Base-by-base conservation (phyloP, 2,797 vertebrate genomes). In the Ataeniobius toweri region DNA sequence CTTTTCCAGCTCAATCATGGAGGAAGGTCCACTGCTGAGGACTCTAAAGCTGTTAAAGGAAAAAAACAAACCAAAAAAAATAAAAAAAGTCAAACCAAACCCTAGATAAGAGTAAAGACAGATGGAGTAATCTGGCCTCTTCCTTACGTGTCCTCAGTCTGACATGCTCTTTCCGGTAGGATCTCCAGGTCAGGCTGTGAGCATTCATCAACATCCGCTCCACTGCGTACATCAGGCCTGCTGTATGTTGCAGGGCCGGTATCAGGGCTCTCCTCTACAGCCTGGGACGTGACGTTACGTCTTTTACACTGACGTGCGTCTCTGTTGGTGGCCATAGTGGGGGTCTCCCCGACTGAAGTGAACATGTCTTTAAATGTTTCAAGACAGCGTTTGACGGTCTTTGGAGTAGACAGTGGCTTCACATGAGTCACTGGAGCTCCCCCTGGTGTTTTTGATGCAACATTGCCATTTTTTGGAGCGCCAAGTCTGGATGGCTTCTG, bases 11-110 rank as follows among this genome's bases (percentile, higher is more conserved):
- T 87, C 83, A 69, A 96, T 85, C 89, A 95, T 89, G 63, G 93
- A 95, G 7, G 89, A 91, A 0, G 93, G 94, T 12, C 95, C 95
- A 83, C 95, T 96, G 79, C 16, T 87, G 18, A 91, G 53, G 50
- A 46, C 44, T 6, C 72, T 76, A 12, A 39, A 78, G 85, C 94
- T 86, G 76, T 75, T 28, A 28, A 69, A 74, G 39, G n/a, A 6
- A 84, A 72, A 84, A 58, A 77, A 28, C 28, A 28, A 28, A 28
- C 28, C 28, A 28, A 24, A 61, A 59, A 0, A 12, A 0, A 7
- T 59, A 12, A 3, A 69, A 9, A 48, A 1, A 20, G 50, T 51
- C 0, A 75, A 39, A 55, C 3, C 51, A 44, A 46, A 63, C n/a
- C 6, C 1, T 13, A n/a, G 6, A 26, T 12, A 63, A 51, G 2